phyloP scores from a whole-genome alignment of 2,113 vertebrate species.

The Marmota monax region DNA sequence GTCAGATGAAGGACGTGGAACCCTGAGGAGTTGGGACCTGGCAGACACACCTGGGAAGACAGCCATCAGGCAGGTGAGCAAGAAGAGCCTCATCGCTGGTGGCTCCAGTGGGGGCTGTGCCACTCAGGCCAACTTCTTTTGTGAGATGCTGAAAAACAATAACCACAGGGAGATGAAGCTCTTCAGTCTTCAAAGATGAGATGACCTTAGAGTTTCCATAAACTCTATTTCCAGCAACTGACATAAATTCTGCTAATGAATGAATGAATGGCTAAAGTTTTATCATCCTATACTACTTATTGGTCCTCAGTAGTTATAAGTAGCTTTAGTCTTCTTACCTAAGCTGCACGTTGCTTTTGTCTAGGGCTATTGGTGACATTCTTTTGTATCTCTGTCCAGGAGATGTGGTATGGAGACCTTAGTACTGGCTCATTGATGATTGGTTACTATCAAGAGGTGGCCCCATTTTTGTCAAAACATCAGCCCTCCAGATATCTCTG shows the following conservation, averaged over 20 bases:
- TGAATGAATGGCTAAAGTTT: not conserved
- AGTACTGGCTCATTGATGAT: not conserved
- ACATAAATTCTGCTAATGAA: not conserved
- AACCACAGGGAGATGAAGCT: not conserved
- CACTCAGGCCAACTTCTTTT: not conserved
- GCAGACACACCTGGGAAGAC: constrained; percentile 63
- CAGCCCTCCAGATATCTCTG: not conserved
- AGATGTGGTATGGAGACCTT: not conserved
- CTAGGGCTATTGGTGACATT: not conserved
- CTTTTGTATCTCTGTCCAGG: not conserved
- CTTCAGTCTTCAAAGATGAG: not conserved
- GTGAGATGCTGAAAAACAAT: constrained; percentile 69
- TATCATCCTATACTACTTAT: not conserved
- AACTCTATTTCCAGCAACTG: not conserved
- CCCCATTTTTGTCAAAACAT: not conserved
- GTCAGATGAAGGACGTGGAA: not conserved
- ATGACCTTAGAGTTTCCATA: not conserved
- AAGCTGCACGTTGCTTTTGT: not conserved
- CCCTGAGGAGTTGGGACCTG: not conserved
- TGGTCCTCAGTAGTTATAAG: not conserved
- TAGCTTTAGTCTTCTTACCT: not conserved
- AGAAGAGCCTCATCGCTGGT: constrained; percentile 26
- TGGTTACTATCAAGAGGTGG: not conserved
- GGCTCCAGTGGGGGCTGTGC: not conserved
- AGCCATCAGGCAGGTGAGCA: constrained; percentile 66